A percentile compares a stretch with the other conserved stretches of the same genome.
phyloP scores from a whole-genome alignment of 2,888 invertebrate species.

The Yponomeuta plumbellus region DNA sequence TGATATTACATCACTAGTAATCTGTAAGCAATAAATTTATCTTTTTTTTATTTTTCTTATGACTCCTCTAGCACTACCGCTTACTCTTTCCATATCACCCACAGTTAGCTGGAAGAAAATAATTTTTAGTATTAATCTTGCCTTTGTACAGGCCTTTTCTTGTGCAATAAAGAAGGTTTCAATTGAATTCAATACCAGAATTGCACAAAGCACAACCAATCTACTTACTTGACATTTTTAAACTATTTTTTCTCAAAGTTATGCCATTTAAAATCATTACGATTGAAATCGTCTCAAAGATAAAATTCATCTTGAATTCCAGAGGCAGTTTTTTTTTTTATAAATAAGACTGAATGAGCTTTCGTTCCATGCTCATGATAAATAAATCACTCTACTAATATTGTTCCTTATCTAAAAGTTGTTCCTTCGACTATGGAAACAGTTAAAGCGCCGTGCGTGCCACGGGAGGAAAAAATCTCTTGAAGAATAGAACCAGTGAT shows the following conservation, averaged over 20 bases:
- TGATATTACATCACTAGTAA: no score
- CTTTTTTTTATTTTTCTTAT: no score
- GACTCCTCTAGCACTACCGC: no score
- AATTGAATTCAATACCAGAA: not conserved
- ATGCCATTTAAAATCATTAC: not conserved
- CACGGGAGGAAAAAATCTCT: slow-evolving; percentile 34
- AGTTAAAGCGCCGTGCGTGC: slow-evolving; percentile 45
- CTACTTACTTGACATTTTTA: not conserved
- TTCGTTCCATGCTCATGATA: slow-evolving; percentile 28
- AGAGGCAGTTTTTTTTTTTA: not conserved
- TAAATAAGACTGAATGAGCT: not conserved
- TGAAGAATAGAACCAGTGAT: not conserved
- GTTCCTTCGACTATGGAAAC: slow-evolving; percentile 40
- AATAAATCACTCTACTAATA: slow-evolving; percentile 40
- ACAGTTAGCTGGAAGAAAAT: no score
- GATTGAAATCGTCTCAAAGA: not conserved
- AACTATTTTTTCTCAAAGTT: not conserved
- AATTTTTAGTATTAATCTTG: no score
- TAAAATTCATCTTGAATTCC: not conserved
- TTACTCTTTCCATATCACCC: no score
- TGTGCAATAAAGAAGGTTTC: no score
- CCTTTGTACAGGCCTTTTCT: no score
- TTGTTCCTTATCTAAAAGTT: slow-evolving; percentile 22
- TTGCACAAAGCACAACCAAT: not conserved
- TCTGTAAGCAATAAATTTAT: no score